Evolutionary conservation across 2,113 vertebrate genomes (phyloP).

Genomic region (Thryonomys swinderianus): DNA sequence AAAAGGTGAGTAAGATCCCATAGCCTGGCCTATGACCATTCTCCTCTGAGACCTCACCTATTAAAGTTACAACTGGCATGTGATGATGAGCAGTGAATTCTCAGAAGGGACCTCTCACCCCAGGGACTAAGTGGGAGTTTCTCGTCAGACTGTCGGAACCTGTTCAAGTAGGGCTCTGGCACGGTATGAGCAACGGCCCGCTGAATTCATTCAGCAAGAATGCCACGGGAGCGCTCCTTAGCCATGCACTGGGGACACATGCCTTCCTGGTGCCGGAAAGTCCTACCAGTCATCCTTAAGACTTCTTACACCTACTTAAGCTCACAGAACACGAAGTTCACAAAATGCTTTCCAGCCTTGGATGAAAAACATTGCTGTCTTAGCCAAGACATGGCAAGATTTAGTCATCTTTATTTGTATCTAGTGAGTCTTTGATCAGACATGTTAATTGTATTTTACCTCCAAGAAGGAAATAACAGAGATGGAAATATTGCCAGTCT

Average conservation of each 20-base stretch:
- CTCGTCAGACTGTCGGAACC: constrained; percentile 33
- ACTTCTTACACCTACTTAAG: constrained; percentile 70
- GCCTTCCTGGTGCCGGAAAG: neutral
- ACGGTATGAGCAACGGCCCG: neutral
- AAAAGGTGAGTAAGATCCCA: neutral
- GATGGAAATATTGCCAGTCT: neutral
- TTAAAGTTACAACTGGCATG: neutral
- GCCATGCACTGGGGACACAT: neutral
- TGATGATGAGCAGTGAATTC: neutral
- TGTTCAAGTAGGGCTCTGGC: neutral
- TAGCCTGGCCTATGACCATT: neutral
- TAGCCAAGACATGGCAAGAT: constrained; percentile 55
- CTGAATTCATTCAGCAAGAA: constrained; percentile 63
- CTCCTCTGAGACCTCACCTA: neutral
- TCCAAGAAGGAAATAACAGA: constrained; percentile 38
- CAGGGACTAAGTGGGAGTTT: neutral
- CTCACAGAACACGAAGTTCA: constrained; percentile 65
- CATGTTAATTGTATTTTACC: neutral
- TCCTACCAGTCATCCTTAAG: constrained; percentile 59
- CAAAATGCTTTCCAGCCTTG: constrained; percentile 59
- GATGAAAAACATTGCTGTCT: constrained; percentile 32
- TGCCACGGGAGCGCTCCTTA: neutral
- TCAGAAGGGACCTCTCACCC: neutral
- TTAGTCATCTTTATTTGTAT: constrained; percentile 75
- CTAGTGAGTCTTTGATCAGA: constrained; percentile 28